Conservation (phyloP, 2,797 vertebrate species). For the Perodicticus potto region DNA sequence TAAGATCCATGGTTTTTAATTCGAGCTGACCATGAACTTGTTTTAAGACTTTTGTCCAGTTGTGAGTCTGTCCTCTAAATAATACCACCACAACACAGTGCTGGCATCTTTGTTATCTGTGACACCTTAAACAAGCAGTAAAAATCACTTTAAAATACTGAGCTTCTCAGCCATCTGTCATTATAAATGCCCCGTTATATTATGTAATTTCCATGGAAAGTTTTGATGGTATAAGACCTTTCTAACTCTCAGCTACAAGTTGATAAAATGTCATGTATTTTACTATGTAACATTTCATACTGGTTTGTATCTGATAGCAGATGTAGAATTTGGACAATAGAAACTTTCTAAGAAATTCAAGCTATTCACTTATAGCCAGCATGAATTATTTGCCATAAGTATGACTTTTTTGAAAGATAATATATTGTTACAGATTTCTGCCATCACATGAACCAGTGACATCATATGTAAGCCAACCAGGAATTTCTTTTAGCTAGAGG, state of each 20-base stretch:
- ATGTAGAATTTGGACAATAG: not conserved
- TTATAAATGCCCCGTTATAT: not conserved
- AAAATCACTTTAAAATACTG: slow-evolving; percentile 19
- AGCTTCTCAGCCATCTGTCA: not conserved
- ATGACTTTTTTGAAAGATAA: not conserved
- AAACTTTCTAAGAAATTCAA: slow-evolving; percentile 3
- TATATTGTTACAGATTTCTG: not conserved
- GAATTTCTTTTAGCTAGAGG: slow-evolving; percentile 30
- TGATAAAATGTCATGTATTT: slow-evolving; percentile 4
- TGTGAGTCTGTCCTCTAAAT: not conserved
- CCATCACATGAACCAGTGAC: not conserved
- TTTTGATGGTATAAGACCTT: not conserved
- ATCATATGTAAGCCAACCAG: not conserved
- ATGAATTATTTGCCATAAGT: slow-evolving; percentile 30
- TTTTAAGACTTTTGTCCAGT: not conserved
- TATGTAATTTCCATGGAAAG: not conserved
- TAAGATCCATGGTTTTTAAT: not conserved
- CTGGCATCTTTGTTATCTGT: not conserved
- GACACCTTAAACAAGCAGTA: not conserved
- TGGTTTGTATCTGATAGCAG: not conserved
- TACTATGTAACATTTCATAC: not conserved
- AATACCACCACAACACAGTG: not conserved
- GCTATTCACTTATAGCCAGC: not conserved
- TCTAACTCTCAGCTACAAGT: not conserved
- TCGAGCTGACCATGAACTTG: not conserved